phyloP scores from a whole-genome alignment of 1,140 invertebrate species.

The Drosophila dunni region DNA sequence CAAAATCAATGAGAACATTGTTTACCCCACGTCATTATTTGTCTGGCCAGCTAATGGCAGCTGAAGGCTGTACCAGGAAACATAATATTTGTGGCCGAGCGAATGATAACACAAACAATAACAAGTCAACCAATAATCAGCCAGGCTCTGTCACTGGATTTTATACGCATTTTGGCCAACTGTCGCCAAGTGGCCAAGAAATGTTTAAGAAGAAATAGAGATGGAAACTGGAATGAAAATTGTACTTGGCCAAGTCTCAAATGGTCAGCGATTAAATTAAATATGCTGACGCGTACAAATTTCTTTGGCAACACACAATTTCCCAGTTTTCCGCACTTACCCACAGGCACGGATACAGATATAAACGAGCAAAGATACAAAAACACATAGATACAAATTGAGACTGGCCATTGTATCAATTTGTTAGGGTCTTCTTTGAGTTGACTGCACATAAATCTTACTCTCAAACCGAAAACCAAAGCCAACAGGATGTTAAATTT shows the following conservation, averaged over 20 bases:
- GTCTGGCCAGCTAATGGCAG: conserved; percentile 2
- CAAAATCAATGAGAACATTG: conserved; percentile 14
- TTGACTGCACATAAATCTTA: conserved; percentile 50
- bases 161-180: conserved; percentile 25
- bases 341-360: background rate
- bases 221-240: conserved; percentile 4
- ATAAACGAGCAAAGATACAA: conserved; percentile 1
- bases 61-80: conserved; percentile 1
- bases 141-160: conserved; percentile 21
- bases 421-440: conserved; percentile 20
- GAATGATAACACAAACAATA: conserved; percentile 48
- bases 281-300: conserved; percentile 46
- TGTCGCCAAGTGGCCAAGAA: conserved; percentile 11
- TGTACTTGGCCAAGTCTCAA: background rate
- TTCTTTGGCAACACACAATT: background rate
- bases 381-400: conserved; percentile 32
- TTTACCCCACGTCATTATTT: conserved; percentile 6
- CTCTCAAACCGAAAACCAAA: conserved; percentile 4
- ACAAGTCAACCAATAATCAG: conserved; percentile 25
- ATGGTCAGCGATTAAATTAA: conserved; percentile 47
- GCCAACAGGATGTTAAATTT: conserved; percentile 4
- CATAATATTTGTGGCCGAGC: conserved; percentile 43
- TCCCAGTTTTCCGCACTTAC: background rate
- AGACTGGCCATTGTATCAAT: conserved; percentile 29
- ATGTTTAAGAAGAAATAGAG: background rate